Percentiles rank a stretch among this genome's conserved stretches.
phyloP scores from a whole-genome alignment of 2,888 invertebrate species.

The Agrochola macilenta region DNA sequence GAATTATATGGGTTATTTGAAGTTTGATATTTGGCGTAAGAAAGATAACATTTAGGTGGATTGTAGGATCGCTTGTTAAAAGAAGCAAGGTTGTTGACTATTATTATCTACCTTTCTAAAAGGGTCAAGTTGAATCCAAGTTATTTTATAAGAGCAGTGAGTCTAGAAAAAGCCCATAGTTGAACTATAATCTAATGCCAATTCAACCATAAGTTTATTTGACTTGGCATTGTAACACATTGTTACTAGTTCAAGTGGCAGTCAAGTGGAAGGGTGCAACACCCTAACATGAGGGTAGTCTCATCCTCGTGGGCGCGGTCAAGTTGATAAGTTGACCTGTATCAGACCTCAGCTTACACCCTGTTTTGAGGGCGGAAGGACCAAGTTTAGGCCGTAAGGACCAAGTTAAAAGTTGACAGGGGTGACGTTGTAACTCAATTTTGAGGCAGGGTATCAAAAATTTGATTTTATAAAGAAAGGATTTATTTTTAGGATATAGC shows the following conservation, averaged over 20 bases:
- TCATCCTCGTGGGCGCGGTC: constrained; percentile 29
- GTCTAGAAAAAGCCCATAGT: neutral
- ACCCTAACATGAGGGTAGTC: constrained; percentile 25
- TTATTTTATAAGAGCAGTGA: neutral
- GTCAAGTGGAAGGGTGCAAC: constrained; percentile 43
- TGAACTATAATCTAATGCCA: constrained; percentile 8
- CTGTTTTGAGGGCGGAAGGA: constrained; percentile 14
- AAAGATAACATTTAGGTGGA: constrained; percentile 5
- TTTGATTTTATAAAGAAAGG: neutral
- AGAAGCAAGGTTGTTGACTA: neutral
- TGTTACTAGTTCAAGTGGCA: constrained; percentile 35
- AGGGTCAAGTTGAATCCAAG: neutral
- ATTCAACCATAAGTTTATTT: constrained; percentile 31
- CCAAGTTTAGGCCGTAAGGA: constrained; percentile 20
- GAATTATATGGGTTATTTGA: constrained; percentile 20
- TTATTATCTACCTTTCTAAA: neutral
- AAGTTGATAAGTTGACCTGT: constrained; percentile 55
- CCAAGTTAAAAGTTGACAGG: constrained; percentile 14
- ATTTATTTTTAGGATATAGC: neutral
- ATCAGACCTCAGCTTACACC: constrained; percentile 39
- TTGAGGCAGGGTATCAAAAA: neutral
- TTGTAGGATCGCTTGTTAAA: neutral
- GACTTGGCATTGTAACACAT: constrained; percentile 36
- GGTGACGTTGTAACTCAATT: neutral
- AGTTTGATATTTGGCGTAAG: neutral